Percentiles rank a stretch among this genome's conserved stretches.
Evolutionary conservation across 2,113 vertebrate species (phyloP).

Genomic region (Pogona vitticeps): DNA sequence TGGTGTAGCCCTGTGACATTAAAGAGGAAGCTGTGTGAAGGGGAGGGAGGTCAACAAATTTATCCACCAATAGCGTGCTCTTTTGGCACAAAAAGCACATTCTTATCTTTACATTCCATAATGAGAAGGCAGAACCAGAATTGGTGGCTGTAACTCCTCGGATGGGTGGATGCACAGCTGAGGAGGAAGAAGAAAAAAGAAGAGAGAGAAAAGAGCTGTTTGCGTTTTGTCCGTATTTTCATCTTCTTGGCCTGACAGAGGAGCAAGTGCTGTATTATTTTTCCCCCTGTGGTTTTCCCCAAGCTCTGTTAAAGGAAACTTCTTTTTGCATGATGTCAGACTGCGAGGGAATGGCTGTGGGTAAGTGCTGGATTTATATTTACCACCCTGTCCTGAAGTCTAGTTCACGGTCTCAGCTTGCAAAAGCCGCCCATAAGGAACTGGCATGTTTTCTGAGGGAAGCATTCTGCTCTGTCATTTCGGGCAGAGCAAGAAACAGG

Average conservation of each 20-base stretch:
- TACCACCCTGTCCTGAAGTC: conserved; percentile 63
- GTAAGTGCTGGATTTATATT: conserved; percentile 88
- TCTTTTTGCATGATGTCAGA: conserved; percentile 86
- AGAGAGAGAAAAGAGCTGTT: conserved; percentile 16
- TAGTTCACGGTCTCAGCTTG: conserved; percentile 67
- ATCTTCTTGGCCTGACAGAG: conserved; percentile 25
- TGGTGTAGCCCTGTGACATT: conserved; percentile 72
- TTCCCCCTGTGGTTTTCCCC: conserved; percentile 30
- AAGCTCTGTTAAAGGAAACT: conserved; percentile 59
- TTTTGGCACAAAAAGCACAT: conserved; percentile 78
- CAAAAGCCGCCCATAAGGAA: conserved; percentile 50
- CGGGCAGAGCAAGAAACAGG: conserved; percentile 29
- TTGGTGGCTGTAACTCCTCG: conserved; percentile 67
- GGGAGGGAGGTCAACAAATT: conserved; percentile 89
- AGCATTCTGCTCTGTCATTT: conserved; percentile 3
- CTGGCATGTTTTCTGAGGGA: conserved; percentile 19
- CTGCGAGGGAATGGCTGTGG: conserved; percentile 89
- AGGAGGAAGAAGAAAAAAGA: conserved; percentile 21
- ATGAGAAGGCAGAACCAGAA: conserved; percentile 72
- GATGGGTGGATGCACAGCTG: conserved; percentile 63
- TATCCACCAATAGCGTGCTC: conserved; percentile 91
- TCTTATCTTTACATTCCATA: conserved; percentile 84
- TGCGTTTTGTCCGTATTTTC: conserved; percentile 19
- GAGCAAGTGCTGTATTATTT: conserved; percentile 30
- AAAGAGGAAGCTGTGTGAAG: conserved; percentile 74